Evolutionary conservation across 2,113 vertebrate genomes (phyloP).

Genomic region (Centropristis striata): DNA sequence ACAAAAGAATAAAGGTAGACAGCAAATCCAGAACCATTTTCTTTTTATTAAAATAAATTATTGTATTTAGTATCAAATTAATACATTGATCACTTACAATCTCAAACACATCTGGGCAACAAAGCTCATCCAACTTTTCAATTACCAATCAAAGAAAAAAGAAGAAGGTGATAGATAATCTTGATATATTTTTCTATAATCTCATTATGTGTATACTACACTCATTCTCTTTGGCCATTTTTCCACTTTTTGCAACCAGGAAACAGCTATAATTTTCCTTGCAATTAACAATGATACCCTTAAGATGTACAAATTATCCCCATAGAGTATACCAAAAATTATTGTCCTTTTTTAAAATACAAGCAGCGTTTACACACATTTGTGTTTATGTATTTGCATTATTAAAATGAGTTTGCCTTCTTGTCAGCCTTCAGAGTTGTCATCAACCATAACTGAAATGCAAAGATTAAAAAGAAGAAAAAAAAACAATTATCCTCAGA

Average conservation of each 20-base stretch:
- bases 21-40: background rate
- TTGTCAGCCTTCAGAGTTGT: slow-evolving; percentile 22
- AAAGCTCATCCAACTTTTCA: too few relatives aligned
- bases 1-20: background rate
- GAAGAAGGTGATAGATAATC: too few relatives aligned
- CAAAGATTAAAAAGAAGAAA: slow-evolving; percentile 8
- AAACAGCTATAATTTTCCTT: background rate
- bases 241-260: background rate
- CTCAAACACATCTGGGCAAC: too few relatives aligned
- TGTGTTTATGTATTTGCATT: background rate
- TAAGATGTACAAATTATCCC: background rate
- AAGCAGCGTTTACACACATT: background rate
- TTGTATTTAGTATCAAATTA: too few relatives aligned
- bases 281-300: background rate
- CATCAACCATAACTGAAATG: slow-evolving; percentile 32
- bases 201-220: background rate
- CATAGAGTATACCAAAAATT: too few relatives aligned
- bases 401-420: background rate
- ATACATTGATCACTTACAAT: too few relatives aligned
- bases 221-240: background rate
- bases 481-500: background rate
- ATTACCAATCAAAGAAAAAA: too few relatives aligned
- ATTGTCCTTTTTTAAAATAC: background rate
- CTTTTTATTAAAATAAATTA: too few relatives aligned
- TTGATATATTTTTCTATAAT: too few relatives aligned